Base-by-base conservation (phyloP, 2,888 invertebrate genomes). In the Barypeithes pellucidus region DNA sequence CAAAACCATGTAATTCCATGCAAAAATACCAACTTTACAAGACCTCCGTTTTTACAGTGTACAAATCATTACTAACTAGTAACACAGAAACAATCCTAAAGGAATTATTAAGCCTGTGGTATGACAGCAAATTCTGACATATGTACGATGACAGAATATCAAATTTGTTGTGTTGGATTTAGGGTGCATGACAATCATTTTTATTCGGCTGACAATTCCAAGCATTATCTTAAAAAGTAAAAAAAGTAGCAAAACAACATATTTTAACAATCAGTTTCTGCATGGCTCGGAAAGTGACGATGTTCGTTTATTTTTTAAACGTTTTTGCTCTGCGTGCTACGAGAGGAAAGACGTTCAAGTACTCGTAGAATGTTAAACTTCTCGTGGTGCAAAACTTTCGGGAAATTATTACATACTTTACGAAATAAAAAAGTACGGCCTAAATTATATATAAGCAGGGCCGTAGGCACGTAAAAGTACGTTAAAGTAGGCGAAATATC, bases 141-240 rank as follows among this genome's bases (percentile, higher is more conserved):
- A 36, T 41, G 66, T 43, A 66, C 66, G 66, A 29, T 41, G 24
- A 66, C 52, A 29, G 66, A 66, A 66, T 66, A 66, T 66, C 66
- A 66, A 66, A 54, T 66, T 24, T 43, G 57, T 33, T 43, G 14
- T 39, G 43, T 77, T 77, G 70, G 75, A 77, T 78, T 77, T 75
- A 70, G 70, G 76, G 76, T 77, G 69, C 75, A 75, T 77, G 74
- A 75, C 78, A 76, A 76, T 73, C 76, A 76, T 79, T 79, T 79
- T 73, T 76, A 54, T 67, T 45, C 65, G 54, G 29, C 72, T 73
- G 74, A 67, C 76, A 76, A 77, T 77, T 76, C 76, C 72, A 68
- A 50, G 67, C 75, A 75, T 77, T 73, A 67, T 71, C 72, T 67
- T 50, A 67, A 39, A 24, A 41, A 57, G 52, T 47, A 50, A 50